These are phyloP conservation scores for Hoplostethus atlanticus DNA, from an alignment of 2,797 vertebrate genomes.

Conservation along the genomic window DNA sequence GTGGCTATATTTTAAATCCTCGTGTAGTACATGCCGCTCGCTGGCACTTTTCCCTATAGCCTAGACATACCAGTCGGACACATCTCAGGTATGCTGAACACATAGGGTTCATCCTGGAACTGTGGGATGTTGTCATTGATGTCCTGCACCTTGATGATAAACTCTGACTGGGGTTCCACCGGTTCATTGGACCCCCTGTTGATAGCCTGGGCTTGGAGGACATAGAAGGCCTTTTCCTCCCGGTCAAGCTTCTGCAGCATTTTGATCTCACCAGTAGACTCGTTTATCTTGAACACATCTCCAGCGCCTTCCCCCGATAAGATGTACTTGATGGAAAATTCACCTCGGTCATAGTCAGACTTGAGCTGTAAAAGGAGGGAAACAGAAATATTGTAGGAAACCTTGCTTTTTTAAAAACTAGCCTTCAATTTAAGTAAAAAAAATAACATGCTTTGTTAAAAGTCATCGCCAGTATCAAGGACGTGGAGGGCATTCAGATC, in stretches of 20 bases:
- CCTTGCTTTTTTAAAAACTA: not conserved
- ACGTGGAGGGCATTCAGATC: slow-evolving; percentile 69
- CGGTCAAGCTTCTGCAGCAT: slow-evolving; percentile 89
- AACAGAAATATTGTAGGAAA: not conserved
- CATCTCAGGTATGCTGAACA: slow-evolving; percentile 94
- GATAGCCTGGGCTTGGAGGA: slow-evolving; percentile 89
- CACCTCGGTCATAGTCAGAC: slow-evolving; percentile 88
- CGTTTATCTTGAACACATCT: slow-evolving; percentile 87
- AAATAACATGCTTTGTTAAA: slow-evolving; percentile 49
- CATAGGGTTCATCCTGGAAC: slow-evolving; percentile 93
- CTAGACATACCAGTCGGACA: slow-evolving; percentile 88
- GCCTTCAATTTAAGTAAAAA: slow-evolving; percentile 1
- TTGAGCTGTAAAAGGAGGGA: slow-evolving; percentile 83
- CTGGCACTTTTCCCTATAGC: not conserved
- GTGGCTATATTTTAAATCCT: not conserved
- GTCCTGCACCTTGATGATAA: slow-evolving; percentile 94
- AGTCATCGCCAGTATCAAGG: slow-evolving; percentile 56
- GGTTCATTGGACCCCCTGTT: slow-evolving; percentile 84
- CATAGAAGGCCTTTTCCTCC: slow-evolving; percentile 90
- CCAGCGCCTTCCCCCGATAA: slow-evolving; percentile 90
- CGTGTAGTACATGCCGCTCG: not conserved
- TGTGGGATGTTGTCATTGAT: slow-evolving; percentile 93
- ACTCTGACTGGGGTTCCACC: slow-evolving; percentile 92
- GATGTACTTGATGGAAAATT: slow-evolving; percentile 86
- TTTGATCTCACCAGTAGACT: slow-evolving; percentile 86